Conservation (phyloP, 2,113 vertebrate genomes). For the Calcarius ornatus region DNA sequence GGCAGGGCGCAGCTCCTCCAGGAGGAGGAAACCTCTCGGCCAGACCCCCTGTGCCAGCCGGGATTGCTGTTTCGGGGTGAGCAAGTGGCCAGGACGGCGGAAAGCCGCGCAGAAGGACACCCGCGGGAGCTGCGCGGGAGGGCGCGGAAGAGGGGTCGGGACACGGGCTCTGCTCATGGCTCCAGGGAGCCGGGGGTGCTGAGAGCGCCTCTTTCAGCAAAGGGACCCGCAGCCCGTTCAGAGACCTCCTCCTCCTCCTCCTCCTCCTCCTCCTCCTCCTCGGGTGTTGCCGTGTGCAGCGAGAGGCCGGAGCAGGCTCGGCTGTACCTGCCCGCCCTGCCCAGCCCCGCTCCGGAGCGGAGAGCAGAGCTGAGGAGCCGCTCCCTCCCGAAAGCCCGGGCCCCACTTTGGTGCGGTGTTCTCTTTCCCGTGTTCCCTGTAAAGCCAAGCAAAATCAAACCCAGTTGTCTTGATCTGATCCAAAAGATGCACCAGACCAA, state of each 20-base stretch:
- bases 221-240: not conserved
- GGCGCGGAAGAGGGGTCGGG: not conserved
- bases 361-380: not conserved
- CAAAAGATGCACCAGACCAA: constrained; percentile 20
- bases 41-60: not conserved
- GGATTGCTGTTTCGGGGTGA: not conserved
- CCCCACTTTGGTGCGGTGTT: constrained; percentile 5
- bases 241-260: not conserved
- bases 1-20: not conserved
- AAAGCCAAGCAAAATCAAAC: constrained; percentile 43
- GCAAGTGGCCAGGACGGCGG: not conserved
- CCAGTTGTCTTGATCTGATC: constrained; percentile 42
- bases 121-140: not conserved
- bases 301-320: not conserved
- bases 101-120: not conserved
- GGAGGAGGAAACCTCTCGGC: not conserved
- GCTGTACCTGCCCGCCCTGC: not conserved
- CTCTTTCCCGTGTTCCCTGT: not conserved
- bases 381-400: not conserved
- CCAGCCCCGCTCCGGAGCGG: not conserved
- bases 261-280: not conserved
- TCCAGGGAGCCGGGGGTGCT: not conserved
- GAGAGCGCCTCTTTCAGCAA: not conserved
- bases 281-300: not conserved
- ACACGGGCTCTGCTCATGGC: not conserved